A percentile compares a stretch with the other conserved stretches of the same genome.
phyloP scores from a whole-genome alignment of 2,113 vertebrate species.

The Thermophis baileyi region DNA sequence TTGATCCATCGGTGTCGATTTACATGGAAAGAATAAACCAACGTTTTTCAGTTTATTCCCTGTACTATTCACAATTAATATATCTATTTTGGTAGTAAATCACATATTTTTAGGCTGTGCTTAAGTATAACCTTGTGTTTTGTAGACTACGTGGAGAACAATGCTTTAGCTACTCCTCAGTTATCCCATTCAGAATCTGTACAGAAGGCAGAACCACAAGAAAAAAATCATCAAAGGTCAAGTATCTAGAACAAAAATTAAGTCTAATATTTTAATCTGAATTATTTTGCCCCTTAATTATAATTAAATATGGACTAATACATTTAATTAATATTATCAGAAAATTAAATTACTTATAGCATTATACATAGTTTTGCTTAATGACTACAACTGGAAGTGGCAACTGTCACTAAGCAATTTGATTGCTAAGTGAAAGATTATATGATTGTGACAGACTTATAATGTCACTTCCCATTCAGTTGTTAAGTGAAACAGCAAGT shows the following conservation, averaged over 20 bases:
- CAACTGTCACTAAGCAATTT: background rate
- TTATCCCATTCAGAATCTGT: slow-evolving; percentile 89
- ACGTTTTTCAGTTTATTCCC: background rate
- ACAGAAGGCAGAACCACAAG: slow-evolving; percentile 81
- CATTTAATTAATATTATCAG: background rate
- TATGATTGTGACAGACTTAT: background rate
- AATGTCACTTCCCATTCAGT: background rate
- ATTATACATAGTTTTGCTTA: background rate
- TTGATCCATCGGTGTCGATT: background rate
- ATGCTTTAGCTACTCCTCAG: slow-evolving; percentile 68
- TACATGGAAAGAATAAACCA: background rate
- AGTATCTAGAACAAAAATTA: background rate
- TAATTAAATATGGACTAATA: background rate
- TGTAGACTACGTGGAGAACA: slow-evolving; percentile 80
- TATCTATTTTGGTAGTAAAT: background rate
- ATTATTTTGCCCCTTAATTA: background rate
- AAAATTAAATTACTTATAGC: background rate
- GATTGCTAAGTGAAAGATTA: background rate
- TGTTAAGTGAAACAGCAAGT: background rate
- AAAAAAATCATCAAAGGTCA: slow-evolving; percentile 76
- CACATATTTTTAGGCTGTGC: background rate
- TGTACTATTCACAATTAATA: background rate
- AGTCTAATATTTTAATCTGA: background rate
- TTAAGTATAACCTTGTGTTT: slow-evolving; percentile 15
- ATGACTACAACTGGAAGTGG: background rate